Evolutionary conservation across 2,888 invertebrate species (phyloP).

Genomic region (Palloptera scutellata): DNA sequence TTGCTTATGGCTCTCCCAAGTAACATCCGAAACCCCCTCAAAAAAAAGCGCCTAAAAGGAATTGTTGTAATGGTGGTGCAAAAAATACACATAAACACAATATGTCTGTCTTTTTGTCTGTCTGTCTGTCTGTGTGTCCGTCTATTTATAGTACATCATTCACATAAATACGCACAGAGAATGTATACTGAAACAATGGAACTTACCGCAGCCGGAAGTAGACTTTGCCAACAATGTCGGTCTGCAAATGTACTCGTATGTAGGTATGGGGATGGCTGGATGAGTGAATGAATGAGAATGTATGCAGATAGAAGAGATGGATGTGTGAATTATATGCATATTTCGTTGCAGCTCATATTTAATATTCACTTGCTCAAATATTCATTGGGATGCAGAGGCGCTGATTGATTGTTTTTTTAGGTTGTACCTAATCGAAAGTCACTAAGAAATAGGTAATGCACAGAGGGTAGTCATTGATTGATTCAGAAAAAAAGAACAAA

Average conservation of each 20-base stretch:
- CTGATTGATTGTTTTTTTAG: background rate
- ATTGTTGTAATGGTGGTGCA: background rate
- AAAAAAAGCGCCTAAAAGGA: background rate
- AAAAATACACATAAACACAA: background rate
- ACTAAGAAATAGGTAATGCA: background rate
- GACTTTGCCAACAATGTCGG: conserved; percentile 2
- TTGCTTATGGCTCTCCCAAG: conserved; percentile 43
- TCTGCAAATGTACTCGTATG: too few species aligned
- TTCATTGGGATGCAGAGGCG: background rate
- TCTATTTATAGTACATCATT: background rate
- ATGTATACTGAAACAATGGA: background rate
- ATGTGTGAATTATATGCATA: conserved; percentile 34
- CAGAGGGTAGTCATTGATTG: too few species aligned
- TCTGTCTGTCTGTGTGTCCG: too few species aligned
- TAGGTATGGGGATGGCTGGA: too few species aligned
- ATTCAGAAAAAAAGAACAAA: too few species aligned
- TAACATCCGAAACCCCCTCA: background rate
- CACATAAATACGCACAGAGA: background rate
- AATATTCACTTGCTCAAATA: conserved; percentile 9
- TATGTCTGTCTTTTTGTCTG: background rate
- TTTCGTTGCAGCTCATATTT: too few species aligned
- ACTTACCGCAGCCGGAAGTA: conserved; percentile 14
- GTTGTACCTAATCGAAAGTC: background rate
- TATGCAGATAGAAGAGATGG: too few species aligned
- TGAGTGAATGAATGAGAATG: too few species aligned